Evolutionary conservation across 2,888 invertebrate species (phyloP).

Genomic region (Lepidochrysops patricia): DNA sequence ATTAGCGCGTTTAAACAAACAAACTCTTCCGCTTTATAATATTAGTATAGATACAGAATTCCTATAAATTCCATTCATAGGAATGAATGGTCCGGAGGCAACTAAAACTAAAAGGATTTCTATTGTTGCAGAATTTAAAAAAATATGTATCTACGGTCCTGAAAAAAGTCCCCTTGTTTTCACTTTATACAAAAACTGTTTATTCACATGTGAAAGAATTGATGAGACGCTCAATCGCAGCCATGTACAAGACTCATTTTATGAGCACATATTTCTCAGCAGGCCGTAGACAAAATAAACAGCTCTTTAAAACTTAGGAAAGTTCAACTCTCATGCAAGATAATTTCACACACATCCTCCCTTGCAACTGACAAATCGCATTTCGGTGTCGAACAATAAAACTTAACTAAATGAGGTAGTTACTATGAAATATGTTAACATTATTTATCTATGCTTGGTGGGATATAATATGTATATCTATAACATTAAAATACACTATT

Average conservation of each 20-base stretch:
- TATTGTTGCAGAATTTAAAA: background rate
- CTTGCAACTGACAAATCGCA: conserved; percentile 15
- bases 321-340: conserved; percentile 25
- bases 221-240: background rate
- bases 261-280: background rate
- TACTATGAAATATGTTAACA: conserved; percentile 60
- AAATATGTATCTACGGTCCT: background rate
- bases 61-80: no score
- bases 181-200: no score
- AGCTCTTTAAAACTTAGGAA: conserved; percentile 12
- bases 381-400: conserved; percentile 27
- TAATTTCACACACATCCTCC: conserved; percentile 21
- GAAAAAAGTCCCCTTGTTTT: no score
- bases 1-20: no score
- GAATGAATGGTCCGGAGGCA: no score
- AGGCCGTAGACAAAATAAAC: conserved; percentile 11
- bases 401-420: conserved; percentile 67
- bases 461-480: conserved; percentile 57
- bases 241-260: background rate
- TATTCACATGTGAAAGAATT: background rate
- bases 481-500: conserved; percentile 64
- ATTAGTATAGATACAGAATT: no score
- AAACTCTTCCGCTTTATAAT: no score
- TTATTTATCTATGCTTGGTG: conserved; percentile 65
- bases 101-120: no score